Evolutionary conservation across 1,140 invertebrate genomes (phyloP), one percentile per base, ranked within the genome.

Genomic region (Metaphire vulgaris): DNA sequence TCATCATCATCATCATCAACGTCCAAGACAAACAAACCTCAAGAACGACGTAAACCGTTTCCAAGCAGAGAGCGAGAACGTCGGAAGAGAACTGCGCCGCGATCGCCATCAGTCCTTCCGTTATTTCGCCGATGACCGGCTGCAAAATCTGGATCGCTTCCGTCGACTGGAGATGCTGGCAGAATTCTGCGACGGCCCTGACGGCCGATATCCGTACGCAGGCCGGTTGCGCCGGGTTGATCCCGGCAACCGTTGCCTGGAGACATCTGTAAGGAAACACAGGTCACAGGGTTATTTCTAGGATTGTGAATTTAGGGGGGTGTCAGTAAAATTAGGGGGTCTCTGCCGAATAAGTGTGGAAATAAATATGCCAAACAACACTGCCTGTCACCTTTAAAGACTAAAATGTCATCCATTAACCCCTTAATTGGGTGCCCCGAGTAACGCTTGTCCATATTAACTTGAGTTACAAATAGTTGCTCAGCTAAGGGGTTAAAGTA

Each of bases 1-100:
- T n/a, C n/a, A n/a, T n/a, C n/a, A n/a, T n/a, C n/a, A n/a, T n/a
- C n/a, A n/a, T n/a, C n/a, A n/a, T n/a, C n/a, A n/a, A n/a, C n/a
- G n/a, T n/a, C n/a, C n/a, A n/a, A n/a, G n/a, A n/a, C n/a, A n/a
- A n/a, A n/a, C n/a, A n/a, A n/a, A 91, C 90, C 78, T 89, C 85
- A n/a, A 92, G 83, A 74, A 92, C 87, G 65, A 89, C 86, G 29
- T 88, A 88, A 33, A 92, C 85, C 0, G 91, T 89, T 81, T 93
- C 91, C 83, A 93, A 86, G 14, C 90, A 88, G 0, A 92, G 80
- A 0, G 88, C 87, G 1, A 92, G 81, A n/a, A 92, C 89, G 79
- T 90, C 89, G 30, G 88, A 86, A 32, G 88, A 89, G 74, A 87
- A 88, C 80, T 88, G 86, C 28, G 85, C 84, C 31, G 88, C 87